Base-by-base conservation (phyloP, 53 echinoderm and acorn worm species). In the Hippasteria phrygiana region DNA sequence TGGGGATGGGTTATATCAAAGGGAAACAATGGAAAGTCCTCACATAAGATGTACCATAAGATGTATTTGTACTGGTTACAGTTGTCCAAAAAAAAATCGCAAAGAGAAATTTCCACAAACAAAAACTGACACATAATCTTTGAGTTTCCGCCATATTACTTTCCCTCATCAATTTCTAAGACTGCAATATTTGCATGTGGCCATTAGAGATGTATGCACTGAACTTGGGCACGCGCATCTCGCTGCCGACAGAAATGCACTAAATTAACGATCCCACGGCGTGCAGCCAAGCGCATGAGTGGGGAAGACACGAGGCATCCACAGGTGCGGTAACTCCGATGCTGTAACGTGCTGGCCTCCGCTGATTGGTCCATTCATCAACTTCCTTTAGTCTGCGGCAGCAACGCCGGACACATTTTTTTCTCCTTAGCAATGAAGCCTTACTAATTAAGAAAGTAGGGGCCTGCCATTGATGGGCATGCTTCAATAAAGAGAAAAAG, bases 301-400 rank as follows among this genome's bases (percentile, higher is more conserved):
- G 71, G 70, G n/a, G 71, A 70, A 85, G 10, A 48, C 43, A 64
- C 17, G 81, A 35, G 65, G 13, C 39, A 38, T 42, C 70, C 85
- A 85, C 85, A 85, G 85, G 85, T 85, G 85, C 47, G 70, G 24
- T 42, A 50, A 71, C 20, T 48, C n/a, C 71, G 56, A 47, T 51
- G 8, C 22, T 42, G 39, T 11, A 33, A 41, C 26, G 69, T 70
- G 85, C 71, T 70, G 69, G 50, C 70, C 71, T 70, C 22, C 32
- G 31, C 85, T 71, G 85, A 85, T 85, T 85, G 85, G 85, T 70
- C 85, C 37, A 41, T 64, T 66, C 47, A 32, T 22, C 45, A 42
- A 43, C 35, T 83, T 41, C 83, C 47, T 10, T 42, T 3, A 37
- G 13, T 40, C n/a, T 39, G 29, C 28, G 43, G 22, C 20, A 20